phyloP scores from a whole-genome alignment of 2,888 invertebrate genomes.

The Dilophus febrilis region DNA sequence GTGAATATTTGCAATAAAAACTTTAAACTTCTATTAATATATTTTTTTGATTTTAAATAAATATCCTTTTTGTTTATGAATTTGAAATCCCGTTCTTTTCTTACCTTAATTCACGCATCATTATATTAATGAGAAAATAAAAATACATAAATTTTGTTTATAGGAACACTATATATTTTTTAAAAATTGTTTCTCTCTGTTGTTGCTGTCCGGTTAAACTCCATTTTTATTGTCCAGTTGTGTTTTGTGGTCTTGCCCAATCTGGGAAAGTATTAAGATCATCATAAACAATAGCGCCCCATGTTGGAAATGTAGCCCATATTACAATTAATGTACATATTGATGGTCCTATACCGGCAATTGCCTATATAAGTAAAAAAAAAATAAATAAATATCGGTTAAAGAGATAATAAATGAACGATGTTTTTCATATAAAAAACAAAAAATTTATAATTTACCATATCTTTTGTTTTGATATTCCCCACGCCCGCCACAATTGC shows the following conservation, averaged over 20 bases:
- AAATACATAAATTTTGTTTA: no score
- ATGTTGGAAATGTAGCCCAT: constrained; percentile 54
- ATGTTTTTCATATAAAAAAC: background rate
- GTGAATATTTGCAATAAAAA: no score
- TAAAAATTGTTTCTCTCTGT: no score
- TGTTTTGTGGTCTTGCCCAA: constrained; percentile 32
- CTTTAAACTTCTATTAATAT: no score
- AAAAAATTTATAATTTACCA: constrained; percentile 33
- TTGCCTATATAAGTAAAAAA: constrained; percentile 33
- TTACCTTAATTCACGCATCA: no score
- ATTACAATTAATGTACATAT: constrained; percentile 54
- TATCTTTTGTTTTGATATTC: constrained; percentile 59
- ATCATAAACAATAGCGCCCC: constrained; percentile 51
- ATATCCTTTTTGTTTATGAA: no score
- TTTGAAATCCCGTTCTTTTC: no score
- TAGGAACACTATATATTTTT: no score
- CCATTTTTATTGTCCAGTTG: background rate
- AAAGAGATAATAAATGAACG: background rate
- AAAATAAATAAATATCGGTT: background rate
- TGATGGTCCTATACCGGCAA: constrained; percentile 64
- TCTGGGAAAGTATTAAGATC: constrained; percentile 41
- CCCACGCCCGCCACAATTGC: constrained; percentile 79
- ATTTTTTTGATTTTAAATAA: no score
- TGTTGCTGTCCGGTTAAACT: no score
- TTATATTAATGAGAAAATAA: no score